These are phyloP conservation scores for Drosophila erecta DNA, from an alignment of 1,140 invertebrate genomes.

Conservation along the genomic window DNA sequence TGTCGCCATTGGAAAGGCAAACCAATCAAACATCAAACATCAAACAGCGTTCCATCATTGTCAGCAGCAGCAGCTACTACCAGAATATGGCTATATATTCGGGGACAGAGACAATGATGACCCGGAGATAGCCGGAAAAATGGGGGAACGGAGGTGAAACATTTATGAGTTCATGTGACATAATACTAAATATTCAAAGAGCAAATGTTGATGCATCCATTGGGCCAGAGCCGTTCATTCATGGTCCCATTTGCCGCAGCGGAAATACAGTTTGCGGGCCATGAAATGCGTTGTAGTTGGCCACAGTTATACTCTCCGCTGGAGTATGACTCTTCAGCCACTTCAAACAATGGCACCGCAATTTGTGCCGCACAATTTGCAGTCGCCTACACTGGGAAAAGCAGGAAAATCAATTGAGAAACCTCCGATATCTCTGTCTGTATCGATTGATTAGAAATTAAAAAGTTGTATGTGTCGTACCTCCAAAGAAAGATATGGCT, in stretches of 20 bases:
- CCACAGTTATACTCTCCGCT: conserved; percentile 5
- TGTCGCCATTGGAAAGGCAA: conserved; percentile 64
- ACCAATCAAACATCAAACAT: conserved; percentile 71
- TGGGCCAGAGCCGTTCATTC: conserved; percentile 13
- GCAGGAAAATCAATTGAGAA: not conserved
- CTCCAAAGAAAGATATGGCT: not conserved
- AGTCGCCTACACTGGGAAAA: conserved; percentile 6
- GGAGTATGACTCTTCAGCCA: conserved; percentile 15
- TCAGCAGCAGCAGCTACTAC: conserved; percentile 46
- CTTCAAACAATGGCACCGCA: conserved; percentile 57
- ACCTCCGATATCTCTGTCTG: too few relatives aligned
- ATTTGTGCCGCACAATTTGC: conserved; percentile 70
- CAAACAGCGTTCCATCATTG: conserved; percentile 74
- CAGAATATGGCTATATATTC: conserved; percentile 17
- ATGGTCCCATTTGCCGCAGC: conserved; percentile 17
- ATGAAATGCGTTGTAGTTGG: conserved; percentile 51
- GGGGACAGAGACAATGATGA: conserved; percentile 4
- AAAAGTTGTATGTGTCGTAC: not conserved
- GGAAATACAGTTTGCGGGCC: conserved; percentile 58
- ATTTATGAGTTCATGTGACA: conserved; percentile 51
- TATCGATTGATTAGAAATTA: not conserved
- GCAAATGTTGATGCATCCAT: conserved; percentile 31
- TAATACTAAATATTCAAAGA: conserved; percentile 61
- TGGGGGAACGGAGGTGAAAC: conserved; percentile 26
- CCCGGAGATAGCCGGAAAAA: conserved; percentile 5